phyloP scores from a whole-genome alignment of 2,888 invertebrate genomes.

The Stenichneumon culpator region DNA sequence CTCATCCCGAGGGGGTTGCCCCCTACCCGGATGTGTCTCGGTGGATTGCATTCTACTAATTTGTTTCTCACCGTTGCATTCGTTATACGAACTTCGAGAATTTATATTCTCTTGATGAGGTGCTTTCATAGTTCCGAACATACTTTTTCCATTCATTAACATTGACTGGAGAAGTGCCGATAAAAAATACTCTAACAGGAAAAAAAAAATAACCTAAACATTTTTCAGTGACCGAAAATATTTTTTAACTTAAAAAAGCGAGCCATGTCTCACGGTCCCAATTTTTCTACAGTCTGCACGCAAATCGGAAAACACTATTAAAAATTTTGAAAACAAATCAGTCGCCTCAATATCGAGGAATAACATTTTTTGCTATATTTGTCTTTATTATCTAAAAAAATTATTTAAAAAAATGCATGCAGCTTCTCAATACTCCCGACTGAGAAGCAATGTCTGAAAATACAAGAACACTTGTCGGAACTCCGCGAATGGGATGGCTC shows the following conservation, averaged over 20 bases:
- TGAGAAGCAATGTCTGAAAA: neutral
- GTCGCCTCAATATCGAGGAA: no score
- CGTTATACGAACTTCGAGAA: neutral
- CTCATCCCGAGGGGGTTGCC: conserved; percentile 46
- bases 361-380: no score
- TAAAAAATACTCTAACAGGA: neutral
- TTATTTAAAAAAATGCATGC: neutral
- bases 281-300: no score
- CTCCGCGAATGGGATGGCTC: neutral
- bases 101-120: conserved; percentile 6
- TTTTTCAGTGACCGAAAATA: neutral
- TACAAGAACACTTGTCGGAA: neutral
- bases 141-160: neutral
- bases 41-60: conserved; percentile 20
- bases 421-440: neutral
- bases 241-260: no score
- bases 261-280: no score
- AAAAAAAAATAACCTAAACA: neutral
- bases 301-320: no score
- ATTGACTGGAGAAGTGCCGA: neutral
- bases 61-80: conserved; percentile 15
- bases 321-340: no score
- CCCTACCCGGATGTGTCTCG: conserved; percentile 27
- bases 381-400: no score
- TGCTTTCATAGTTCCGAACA: neutral